Evolutionary conservation across 2,888 invertebrate species (phyloP).

Genomic region (Orthosia incerta): DNA sequence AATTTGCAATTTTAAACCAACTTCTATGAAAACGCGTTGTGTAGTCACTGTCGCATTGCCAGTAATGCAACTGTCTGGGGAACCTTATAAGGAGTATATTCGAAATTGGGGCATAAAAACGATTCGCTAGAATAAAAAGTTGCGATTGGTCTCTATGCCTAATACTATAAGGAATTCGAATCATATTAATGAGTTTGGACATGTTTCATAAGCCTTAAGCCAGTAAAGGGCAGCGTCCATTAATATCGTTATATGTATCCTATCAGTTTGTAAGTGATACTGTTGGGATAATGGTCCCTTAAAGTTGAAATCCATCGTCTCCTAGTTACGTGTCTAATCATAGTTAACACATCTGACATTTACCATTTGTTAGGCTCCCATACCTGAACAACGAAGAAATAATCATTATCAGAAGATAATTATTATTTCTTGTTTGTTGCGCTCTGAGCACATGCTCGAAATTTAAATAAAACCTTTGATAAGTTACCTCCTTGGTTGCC

Average conservation of each 20-base stretch:
- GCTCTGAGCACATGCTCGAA: slow-evolving; percentile 94
- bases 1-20: too few species aligned
- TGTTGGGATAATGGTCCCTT: slow-evolving; percentile 16
- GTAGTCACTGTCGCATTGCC: too few species aligned
- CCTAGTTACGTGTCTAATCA: not conserved
- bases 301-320: slow-evolving; percentile 9
- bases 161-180: slow-evolving; percentile 11
- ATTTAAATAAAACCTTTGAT: too few species aligned
- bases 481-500: too few species aligned
- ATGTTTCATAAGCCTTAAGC: slow-evolving; percentile 6
- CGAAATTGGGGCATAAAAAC: too few species aligned
- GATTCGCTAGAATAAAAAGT: not conserved
- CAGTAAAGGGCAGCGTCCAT: slow-evolving; percentile 26
- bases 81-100: too few species aligned
- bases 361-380: too few species aligned
- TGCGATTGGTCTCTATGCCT: not conserved
- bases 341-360: not conserved
- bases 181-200: slow-evolving; percentile 31
- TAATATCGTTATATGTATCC: slow-evolving; percentile 37
- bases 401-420: too few species aligned
- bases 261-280: slow-evolving; percentile 49
- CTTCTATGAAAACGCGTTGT: too few species aligned
- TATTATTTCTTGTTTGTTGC: slow-evolving; percentile 79
- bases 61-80: too few species aligned
- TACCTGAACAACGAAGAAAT: too few species aligned